phyloP scores from a whole-genome alignment of 2,797 vertebrate species.

The Hybognathus amarus region DNA sequence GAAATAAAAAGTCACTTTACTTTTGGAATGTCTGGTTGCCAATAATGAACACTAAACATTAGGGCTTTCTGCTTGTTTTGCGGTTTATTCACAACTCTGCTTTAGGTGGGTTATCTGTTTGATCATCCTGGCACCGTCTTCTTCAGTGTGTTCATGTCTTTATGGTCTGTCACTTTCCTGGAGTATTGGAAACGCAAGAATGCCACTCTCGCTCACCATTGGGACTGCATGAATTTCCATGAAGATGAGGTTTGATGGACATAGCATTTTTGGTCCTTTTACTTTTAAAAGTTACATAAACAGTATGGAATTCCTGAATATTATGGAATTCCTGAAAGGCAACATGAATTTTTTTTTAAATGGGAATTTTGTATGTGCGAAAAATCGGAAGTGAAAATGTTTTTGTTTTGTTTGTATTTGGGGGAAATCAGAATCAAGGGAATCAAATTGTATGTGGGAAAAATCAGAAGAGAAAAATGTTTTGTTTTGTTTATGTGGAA shows the following conservation, averaged over 20 bases:
- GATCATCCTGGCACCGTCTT: constrained; percentile 82
- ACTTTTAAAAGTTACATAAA: not conserved
- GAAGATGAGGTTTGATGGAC: constrained; percentile 76
- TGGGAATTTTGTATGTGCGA: too few relatives aligned
- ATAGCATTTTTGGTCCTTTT: not conserved
- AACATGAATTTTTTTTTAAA: too few relatives aligned
- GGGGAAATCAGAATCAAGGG: not conserved
- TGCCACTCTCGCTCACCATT: constrained; percentile 80
- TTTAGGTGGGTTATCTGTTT: constrained; percentile 81
- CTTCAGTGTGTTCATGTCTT: constrained; percentile 87
- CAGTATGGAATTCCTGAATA: not conserved
- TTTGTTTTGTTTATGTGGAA: not conserved
- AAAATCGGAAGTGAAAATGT: not conserved
- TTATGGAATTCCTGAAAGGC: not conserved
- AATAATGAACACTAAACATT: not conserved
- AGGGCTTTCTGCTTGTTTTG: not conserved
- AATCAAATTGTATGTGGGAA: too few relatives aligned
- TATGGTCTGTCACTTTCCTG: constrained; percentile 84
- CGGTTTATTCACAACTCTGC: constrained; percentile 1
- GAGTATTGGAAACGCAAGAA: constrained; percentile 85
- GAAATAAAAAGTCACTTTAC: not conserved
- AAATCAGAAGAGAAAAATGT: not conserved
- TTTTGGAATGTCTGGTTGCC: not conserved
- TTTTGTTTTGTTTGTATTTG: not conserved
- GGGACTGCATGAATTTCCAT: constrained; percentile 85